These are phyloP conservation scores for Ophiothrix spiculata DNA, from an alignment of 35 echinoderm and acorn worm genomes.

Conservation along the genomic window DNA sequence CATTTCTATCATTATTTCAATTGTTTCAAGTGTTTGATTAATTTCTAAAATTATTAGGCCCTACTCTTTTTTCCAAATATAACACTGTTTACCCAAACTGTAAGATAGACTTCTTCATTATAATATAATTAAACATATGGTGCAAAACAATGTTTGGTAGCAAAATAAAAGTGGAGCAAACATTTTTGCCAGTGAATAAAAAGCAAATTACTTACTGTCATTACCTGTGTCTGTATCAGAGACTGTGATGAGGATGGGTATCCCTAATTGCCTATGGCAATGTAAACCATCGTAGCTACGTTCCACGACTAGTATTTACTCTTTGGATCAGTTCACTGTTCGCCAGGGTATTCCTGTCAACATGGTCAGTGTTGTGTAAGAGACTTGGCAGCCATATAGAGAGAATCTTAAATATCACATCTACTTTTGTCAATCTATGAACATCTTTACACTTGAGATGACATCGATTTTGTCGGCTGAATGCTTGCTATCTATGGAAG, in stretches of 20 bases:
- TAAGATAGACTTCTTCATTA: too few species aligned
- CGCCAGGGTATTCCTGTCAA: not conserved
- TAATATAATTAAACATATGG: too few species aligned
- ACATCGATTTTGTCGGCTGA: not conserved
- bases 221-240: not conserved
- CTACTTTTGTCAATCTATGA: not conserved
- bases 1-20: too few species aligned
- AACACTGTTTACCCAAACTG: too few species aligned
- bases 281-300: not conserved
- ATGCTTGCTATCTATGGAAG: not conserved
- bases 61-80: too few species aligned
- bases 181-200: too few species aligned
- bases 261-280: not conserved
- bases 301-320: not conserved
- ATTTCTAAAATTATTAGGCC: too few species aligned
- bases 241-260: not conserved
- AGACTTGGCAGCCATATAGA: not conserved
- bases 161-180: too few species aligned
- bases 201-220: too few species aligned
- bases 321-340: not conserved
- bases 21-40: too few species aligned
- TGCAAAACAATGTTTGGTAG: too few species aligned
- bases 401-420: not conserved
- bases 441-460: constrained; percentile 5
- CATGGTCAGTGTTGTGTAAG: not conserved